Evolutionary conservation across 2,113 vertebrate species (phyloP).

Genomic region (Bufo gargarizans): DNA sequence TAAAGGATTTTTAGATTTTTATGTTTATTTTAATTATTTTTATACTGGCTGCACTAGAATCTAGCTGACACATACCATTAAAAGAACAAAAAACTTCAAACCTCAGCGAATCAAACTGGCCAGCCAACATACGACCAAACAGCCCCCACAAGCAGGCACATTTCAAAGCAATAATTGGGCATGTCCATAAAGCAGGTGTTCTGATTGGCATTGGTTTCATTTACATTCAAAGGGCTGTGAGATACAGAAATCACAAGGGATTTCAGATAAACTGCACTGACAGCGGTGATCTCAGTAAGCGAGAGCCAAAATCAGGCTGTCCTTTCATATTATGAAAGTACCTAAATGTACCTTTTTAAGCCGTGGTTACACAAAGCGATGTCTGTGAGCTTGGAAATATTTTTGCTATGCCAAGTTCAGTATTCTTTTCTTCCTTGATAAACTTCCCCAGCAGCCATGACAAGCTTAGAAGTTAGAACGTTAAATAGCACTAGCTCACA

Average conservation of each 20-base stretch:
- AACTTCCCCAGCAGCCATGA: slow-evolving; percentile 70
- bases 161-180: slow-evolving; percentile 77
- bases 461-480: slow-evolving; percentile 76
- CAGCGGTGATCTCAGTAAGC: slow-evolving; percentile 74
- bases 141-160: slow-evolving; percentile 67
- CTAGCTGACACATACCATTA: slow-evolving; percentile 9
- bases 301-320: slow-evolving; percentile 75
- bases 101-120: slow-evolving; percentile 71
- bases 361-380: slow-evolving; percentile 62
- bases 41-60: background rate
- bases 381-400: slow-evolving; percentile 64
- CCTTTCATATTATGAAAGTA: slow-evolving; percentile 79
- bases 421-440: slow-evolving; percentile 70
- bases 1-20: no score
- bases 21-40: background rate
- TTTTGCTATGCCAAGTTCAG: slow-evolving; percentile 67
- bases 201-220: slow-evolving; percentile 75
- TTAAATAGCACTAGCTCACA: slow-evolving; percentile 69
- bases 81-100: slow-evolving; percentile 70
- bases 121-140: slow-evolving; percentile 62
- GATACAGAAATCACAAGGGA: slow-evolving; percentile 76
- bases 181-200: slow-evolving; percentile 82
- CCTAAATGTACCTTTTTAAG: slow-evolving; percentile 67
- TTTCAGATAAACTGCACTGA: slow-evolving; percentile 77
- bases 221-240: slow-evolving; percentile 77